Base-by-base conservation (phyloP, 2,888 invertebrate genomes). In the Julus scanicus region DNA sequence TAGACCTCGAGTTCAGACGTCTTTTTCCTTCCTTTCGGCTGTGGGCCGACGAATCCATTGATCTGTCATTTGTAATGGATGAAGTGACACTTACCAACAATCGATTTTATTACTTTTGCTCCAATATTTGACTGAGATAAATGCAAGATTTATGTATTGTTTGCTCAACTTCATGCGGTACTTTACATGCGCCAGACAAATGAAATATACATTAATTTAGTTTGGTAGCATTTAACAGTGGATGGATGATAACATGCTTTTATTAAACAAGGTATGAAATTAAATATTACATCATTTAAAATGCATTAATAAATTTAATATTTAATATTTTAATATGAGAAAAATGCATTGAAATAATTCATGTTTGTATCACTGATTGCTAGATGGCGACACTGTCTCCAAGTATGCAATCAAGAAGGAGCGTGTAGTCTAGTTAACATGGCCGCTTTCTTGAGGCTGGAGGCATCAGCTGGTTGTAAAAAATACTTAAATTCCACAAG, bases 1-100 rank as follows among this genome's bases (percentile, higher is more conserved):
- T 71, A 71, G 71, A 71, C 71, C 71, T 71, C 29, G 71, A 71
- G 9, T 9, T 71, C n/a, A 71, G 71, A 29, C 71, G 71, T 29
- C 71, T 71, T 9, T 48, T 71, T 71, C 71, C 71, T 8, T 71
- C 71, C 29, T 71, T 71, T 9, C 71, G 71, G 71, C 71, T 29
- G 9, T 63, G 63, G 17, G 71, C 71, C 71, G 71, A 4, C 9
- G 71, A 71, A 5, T 71, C 71, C 71, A 71, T 71, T 71, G 20
- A 29, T 71, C 71, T 71, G 71, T n/a, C 71, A 71, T 71, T 71
- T 71, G 57, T 71, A 29, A 29, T 71, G 71, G 3, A 71, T 29
- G 20, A 20, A 29, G n/a, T 71, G 71, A 29, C 71, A 71, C 29
- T 29, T 71, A n/a, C 29, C 29, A 11, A 29, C 20, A 71, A 9